phyloP scores from a whole-genome alignment of 2,888 invertebrate genomes.

The Melolontha melolontha region DNA sequence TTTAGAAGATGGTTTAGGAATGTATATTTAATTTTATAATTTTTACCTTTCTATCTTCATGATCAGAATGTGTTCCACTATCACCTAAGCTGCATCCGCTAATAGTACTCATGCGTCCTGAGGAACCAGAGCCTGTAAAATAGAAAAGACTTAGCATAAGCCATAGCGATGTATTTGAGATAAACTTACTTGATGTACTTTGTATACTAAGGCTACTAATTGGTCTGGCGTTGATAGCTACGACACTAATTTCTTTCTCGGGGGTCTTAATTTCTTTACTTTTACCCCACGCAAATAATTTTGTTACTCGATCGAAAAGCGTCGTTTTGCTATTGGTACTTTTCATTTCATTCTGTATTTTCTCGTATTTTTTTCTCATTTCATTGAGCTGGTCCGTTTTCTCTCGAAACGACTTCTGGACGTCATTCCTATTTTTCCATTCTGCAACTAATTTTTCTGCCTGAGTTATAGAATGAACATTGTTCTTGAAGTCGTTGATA shows the following conservation, averaged over 20 bases:
- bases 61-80: slow-evolving; percentile 87
- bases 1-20: too few relatives aligned
- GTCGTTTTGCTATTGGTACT: slow-evolving; percentile 81
- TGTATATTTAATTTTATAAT: background rate
- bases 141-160: background rate
- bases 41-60: slow-evolving; percentile 76
- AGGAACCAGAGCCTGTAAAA: slow-evolving; percentile 76
- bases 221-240: slow-evolving; percentile 64
- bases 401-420: slow-evolving; percentile 86
- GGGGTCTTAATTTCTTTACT: slow-evolving; percentile 38
- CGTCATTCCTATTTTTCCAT: slow-evolving; percentile 89
- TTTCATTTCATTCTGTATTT: slow-evolving; percentile 83
- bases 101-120: slow-evolving; percentile 84
- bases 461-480: slow-evolving; percentile 86
- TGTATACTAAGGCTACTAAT: slow-evolving; percentile 77
- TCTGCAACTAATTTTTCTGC: slow-evolving; percentile 87
- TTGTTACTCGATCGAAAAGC: slow-evolving; percentile 76
- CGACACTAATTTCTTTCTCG: slow-evolving; percentile 37
- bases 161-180: background rate
- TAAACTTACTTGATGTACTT: slow-evolving; percentile 73
- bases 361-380: slow-evolving; percentile 85
- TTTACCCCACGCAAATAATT: slow-evolving; percentile 50
- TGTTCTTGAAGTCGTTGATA: slow-evolving; percentile 90
- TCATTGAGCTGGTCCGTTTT: slow-evolving; percentile 85
- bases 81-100: slow-evolving; percentile 86